Conservation (phyloP, 35 echinoderm and acorn worm genomes). For the Ophioderma brevispina region DNA sequence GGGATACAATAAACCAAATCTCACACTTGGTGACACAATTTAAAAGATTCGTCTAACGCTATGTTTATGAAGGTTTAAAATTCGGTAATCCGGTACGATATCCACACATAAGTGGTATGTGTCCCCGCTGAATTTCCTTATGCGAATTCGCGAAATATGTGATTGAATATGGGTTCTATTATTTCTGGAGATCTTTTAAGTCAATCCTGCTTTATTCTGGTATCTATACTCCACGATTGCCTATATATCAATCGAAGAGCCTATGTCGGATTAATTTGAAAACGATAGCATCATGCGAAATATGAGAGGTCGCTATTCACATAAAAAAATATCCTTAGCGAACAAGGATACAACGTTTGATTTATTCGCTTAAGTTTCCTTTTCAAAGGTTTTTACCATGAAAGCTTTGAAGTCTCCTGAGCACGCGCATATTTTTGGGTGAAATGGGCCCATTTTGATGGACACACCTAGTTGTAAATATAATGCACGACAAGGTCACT, state of each 20-base stretch:
- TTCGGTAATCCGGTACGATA: neutral
- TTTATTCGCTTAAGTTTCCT: neutral
- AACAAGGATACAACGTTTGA: neutral
- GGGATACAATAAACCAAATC: constrained; percentile 68
- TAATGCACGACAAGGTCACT: too few species aligned
- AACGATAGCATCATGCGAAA: constrained; percentile 5
- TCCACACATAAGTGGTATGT: constrained; percentile 65
- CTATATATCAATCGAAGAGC: constrained; percentile 47
- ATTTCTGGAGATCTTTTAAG: constrained; percentile 72
- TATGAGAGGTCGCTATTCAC: neutral
- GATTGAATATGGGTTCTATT: constrained; percentile 61
- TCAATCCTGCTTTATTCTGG: neutral
- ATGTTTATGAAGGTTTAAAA: neutral
- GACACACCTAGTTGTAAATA: too few species aligned
- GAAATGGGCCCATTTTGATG: neutral
- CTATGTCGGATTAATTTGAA: constrained; percentile 45
- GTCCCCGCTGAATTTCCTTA: constrained; percentile 39
- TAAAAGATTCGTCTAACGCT: neutral
- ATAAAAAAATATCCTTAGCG: neutral
- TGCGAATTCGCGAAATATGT: constrained; percentile 69
- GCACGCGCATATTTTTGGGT: neutral
- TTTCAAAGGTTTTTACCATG: neutral
- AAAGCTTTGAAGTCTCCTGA: neutral
- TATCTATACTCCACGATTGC: neutral
- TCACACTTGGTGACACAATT: constrained; percentile 11